Evolutionary conservation across 2,888 invertebrate species (phyloP), one percentile per base, ranked within the genome.

Genomic region (Tribolium freemani): DNA sequence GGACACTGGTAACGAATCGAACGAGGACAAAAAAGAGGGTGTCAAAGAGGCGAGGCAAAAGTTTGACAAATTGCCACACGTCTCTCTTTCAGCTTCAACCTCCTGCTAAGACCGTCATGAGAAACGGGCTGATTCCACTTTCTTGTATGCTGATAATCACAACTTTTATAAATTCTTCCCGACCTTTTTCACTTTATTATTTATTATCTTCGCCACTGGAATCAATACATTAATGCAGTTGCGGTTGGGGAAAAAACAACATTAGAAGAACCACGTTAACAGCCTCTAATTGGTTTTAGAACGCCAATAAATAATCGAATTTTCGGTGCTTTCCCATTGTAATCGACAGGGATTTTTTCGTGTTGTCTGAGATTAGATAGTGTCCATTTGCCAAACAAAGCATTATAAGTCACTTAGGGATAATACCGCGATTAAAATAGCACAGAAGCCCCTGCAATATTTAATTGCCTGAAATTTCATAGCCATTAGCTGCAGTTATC

Each of bases 41-140:
- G 69, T 69, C 72, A 72, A 63, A 68, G 66, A 16, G 57, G 61
- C 64, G 58, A 54, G 56, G 60, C 54, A 64, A 64, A 72, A 72
- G 50, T 72, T 72, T 72, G 72, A 72, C 72, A 72, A 72, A 72
- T 72, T 69, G 64, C 72, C 72, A 64, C 69, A 72, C 69, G 72
- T 72, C 72, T 57, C 54, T 64, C 64, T 44, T 50, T 51, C 63
- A 11, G 44, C 57, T 48, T 26, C 68, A 51, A 48, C 46, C 31
- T 61, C 60, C 11, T 11, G 63, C 38, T 51, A 51, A 45, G 11
- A 56, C 26, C 26, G 26, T 16, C 54, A 46, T 56, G 66, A 66
- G 64, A 64, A 64, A 63, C 48, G 3, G 31, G 5, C 26, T 58
- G 54, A 54, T 44, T 44, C 48, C 30, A 48, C 61, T 51, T 51